Base-by-base conservation (phyloP, 2,113 vertebrate species). In the Hippocampus comes region DNA sequence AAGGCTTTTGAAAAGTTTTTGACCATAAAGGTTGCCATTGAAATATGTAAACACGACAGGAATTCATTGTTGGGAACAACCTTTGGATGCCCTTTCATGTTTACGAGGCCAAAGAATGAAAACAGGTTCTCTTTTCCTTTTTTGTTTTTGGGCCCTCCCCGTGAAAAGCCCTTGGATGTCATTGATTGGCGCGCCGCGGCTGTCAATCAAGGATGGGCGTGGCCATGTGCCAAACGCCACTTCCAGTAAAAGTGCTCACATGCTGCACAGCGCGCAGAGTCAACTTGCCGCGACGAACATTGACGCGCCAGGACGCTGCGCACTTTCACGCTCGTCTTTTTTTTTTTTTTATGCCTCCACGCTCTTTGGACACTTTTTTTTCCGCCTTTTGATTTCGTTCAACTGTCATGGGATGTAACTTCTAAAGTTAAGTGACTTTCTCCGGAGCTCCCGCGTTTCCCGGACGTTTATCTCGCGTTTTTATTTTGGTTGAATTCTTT, bases 161-260 rank as follows among this genome's bases (percentile, higher is more conserved):
- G 3, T 2, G 0, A 64, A 9, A 64, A 20, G 25, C 48, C 64
- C 9, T 34, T 63, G 5, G 41, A 9, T 1, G 48, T 20, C 42
- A 4, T 14, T 82, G 41, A 93, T 93, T 93, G 90, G 92, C 41
- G 12, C 30, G 9, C 9, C 0, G 0, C 0, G 0, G 12, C 8
- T 86, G 90, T 87, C 92, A 89, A 49, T 92, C 90, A 84, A 34
- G 38, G 9, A 78, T 76, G 80, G 84, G 89, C 77, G 92, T 89
- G 43, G 81, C 70, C 86, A 67, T 57, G 63, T 79, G 88, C 81
- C 84, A 84, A 76, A 83, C 59, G 88, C 89, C 79, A 90, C 87
- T 91, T 91, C 89, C 91, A 87, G 91, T 90, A 91, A 89, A 66
- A 66, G 70, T 77, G 76, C 85, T 88, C 77, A 82, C 81, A 87